Evolutionary conservation across 2,888 invertebrate genomes (phyloP), one percentile per base, ranked within the genome.

Genomic region (Cloeon dipterum): DNA sequence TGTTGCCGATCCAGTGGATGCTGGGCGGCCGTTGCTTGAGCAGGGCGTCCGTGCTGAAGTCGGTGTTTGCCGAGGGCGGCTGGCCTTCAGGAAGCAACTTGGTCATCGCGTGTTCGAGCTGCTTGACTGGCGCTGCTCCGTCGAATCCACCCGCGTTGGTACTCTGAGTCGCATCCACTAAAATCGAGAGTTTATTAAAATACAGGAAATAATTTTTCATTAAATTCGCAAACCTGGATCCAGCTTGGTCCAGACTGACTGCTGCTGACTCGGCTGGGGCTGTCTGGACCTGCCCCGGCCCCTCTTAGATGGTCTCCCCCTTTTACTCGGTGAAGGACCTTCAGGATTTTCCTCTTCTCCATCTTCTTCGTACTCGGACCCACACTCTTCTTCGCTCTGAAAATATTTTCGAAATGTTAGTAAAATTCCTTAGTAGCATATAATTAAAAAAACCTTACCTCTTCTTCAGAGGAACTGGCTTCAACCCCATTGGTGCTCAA

Each of bases 21-120:
- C 29, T 29, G 5, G 5, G 83, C 82, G 32, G 72, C 72, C 54
- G 74, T 45, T 82, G 81, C 50, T 83, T 83, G 32, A 83, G 58
- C 26, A 85, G 58, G 0, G 83, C 74, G 50, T 83, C 85, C 1
- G 83, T 76, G 45, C 85, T 85, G 52, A 86, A 44, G 35, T 52
- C 46, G 37, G 63, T 63, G 45, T 70, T 56, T 33, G 66, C 61
- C 3, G 57, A 53, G 3, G 62, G 58, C 23, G 36, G 38, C 23
- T 46, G 45, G 18, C 47, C 43, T 4, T 46, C 46, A n/a, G 60
- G 59, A 40, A 93, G 61, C 60, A 91, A 91, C 52, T 89, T 89
- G 16, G 91, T 89, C 91, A 93, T 93, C 33, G 86, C 91, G 51
- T 89, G 86, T 56, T 93, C 91, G 46, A 93, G 62, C 49, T 91